Conservation (phyloP, 2,888 invertebrate species). For the Sinodicranocentrus sp. region DNA sequence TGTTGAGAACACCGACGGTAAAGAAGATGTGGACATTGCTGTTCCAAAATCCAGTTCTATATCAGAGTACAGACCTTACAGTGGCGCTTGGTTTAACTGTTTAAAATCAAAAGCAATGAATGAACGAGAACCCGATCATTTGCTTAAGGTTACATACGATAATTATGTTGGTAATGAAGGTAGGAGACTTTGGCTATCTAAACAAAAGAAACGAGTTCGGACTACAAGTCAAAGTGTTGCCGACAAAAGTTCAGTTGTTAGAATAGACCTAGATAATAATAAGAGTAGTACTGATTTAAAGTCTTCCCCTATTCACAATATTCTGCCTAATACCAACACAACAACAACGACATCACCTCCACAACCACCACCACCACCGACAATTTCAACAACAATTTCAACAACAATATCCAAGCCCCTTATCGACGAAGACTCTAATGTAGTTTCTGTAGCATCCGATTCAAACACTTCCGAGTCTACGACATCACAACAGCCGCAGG, state of each 20-base stretch:
- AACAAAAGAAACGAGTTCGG: constrained; percentile 19
- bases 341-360: background rate
- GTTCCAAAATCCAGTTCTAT: constrained; percentile 37
- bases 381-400: constrained; percentile 1
- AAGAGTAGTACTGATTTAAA: constrained; percentile 5
- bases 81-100: constrained; percentile 41
- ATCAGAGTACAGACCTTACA: constrained; percentile 30
- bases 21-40: constrained; percentile 1
- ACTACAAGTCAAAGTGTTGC: background rate
- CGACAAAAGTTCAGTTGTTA: background rate
- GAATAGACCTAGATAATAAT: background rate
- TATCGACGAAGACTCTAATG: too few relatives aligned
- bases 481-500: background rate
- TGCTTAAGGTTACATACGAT: constrained; percentile 26
- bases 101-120: constrained; percentile 47
- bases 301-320: background rate
- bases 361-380: background rate
- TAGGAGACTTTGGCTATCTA: constrained; percentile 22
- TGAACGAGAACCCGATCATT: constrained; percentile 38
- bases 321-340: background rate
- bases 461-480: too few relatives aligned
- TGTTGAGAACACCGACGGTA: background rate
- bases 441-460: too few relatives aligned
- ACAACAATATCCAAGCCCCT: background rate
- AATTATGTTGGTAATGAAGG: background rate